Evolutionary conservation across 2,888 invertebrate species (phyloP).

Genomic region (Aricia artaxerxes): DNA sequence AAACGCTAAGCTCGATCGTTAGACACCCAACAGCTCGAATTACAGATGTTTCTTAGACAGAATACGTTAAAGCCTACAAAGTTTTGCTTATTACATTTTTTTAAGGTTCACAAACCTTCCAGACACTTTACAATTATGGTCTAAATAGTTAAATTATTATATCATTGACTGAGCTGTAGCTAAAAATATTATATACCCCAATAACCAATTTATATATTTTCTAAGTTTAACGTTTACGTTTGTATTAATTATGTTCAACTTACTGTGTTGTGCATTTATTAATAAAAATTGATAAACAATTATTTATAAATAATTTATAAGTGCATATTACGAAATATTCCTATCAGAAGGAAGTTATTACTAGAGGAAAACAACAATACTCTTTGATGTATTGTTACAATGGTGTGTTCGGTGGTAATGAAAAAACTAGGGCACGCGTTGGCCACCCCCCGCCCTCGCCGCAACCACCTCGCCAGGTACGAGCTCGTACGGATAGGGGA

Average conservation of each 20-base stretch:
- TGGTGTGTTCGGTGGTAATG: conserved; percentile 58
- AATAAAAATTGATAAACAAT: too few relatives aligned
- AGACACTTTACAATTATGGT: too few relatives aligned
- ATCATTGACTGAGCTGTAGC: too few relatives aligned
- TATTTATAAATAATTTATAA: too few relatives aligned
- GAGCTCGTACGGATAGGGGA: conserved; percentile 75
- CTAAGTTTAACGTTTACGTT: too few relatives aligned
- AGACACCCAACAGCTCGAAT: conserved; percentile 5
- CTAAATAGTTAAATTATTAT: too few relatives aligned
- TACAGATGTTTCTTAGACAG: background rate
- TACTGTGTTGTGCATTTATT: background rate
- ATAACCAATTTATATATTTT: too few relatives aligned
- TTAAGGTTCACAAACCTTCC: too few relatives aligned
- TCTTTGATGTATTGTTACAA: background rate
- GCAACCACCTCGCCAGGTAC: conserved; percentile 71
- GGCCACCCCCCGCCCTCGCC: conserved; percentile 54
- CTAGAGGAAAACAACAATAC: background rate
- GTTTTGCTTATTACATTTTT: background rate
- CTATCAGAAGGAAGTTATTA: background rate
- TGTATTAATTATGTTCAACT: too few relatives aligned
- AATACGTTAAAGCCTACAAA: background rate
- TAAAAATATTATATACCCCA: too few relatives aligned
- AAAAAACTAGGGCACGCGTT: conserved; percentile 76
- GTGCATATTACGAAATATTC: background rate
- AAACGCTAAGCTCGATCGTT: conserved; percentile 19